Evolutionary conservation across 2,888 invertebrate species (phyloP).

Genomic region (Agrochola lychnidis): DNA sequence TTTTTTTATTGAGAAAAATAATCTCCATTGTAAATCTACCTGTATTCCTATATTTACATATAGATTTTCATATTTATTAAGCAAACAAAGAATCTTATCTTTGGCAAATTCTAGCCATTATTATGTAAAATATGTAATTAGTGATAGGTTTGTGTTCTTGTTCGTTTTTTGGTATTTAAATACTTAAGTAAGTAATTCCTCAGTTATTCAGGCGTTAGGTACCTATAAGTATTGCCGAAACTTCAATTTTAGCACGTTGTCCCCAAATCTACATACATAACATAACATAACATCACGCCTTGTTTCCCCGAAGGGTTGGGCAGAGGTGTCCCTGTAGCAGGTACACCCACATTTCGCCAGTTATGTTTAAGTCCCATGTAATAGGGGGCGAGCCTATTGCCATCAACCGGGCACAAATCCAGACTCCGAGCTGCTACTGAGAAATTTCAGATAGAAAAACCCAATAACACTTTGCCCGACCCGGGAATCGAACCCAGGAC

Average conservation of each 20-base stretch:
- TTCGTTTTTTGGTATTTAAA: not conserved
- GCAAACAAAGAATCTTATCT: not conserved
- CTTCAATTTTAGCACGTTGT: not conserved
- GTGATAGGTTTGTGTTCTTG: not conserved
- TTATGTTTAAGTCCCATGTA: too few species aligned
- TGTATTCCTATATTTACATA: not conserved
- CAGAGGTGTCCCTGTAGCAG: too few species aligned
- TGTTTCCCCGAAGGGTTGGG: too few species aligned
- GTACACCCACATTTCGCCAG: too few species aligned
- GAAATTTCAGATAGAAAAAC: too few species aligned
- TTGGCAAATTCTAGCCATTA: not conserved
- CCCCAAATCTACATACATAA: not conserved
- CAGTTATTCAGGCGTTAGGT: not conserved
- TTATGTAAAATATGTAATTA: not conserved
- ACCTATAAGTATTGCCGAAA: not conserved
- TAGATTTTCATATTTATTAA: not conserved
- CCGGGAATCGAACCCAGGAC: too few species aligned
- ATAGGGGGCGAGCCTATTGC: too few species aligned
- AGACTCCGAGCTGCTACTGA: too few species aligned
- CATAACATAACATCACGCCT: too few species aligned
- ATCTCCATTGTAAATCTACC: not conserved
- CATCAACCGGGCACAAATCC: too few species aligned
- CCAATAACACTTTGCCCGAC: too few species aligned
- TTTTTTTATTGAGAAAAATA: not conserved
- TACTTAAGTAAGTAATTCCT: not conserved